These are phyloP conservation scores for Pammene aurita DNA, from an alignment of 2,888 invertebrate genomes.

Conservation along the genomic window DNA sequence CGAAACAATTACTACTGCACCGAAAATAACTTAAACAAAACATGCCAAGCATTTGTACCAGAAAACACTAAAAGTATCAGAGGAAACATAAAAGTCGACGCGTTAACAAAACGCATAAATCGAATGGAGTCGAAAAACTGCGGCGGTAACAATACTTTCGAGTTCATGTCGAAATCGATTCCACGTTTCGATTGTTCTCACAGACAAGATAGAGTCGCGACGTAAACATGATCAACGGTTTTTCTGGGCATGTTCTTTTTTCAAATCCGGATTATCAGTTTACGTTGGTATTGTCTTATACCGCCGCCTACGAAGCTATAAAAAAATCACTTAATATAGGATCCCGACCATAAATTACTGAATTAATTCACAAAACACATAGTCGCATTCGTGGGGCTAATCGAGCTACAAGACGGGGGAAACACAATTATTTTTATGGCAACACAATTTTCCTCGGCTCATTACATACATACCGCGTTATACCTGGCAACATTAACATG, in stretches of 20 bases:
- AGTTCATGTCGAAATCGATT: conserved; percentile 15
- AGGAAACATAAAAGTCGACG: conserved; percentile 57
- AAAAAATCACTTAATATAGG: conserved; percentile 41
- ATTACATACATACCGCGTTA: conserved; percentile 80
- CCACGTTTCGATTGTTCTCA: conserved; percentile 18
- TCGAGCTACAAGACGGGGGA: conserved; percentile 65
- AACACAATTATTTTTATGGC: conserved; percentile 83
- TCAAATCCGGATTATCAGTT: conserved; percentile 18
- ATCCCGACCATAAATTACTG: conserved; percentile 42
- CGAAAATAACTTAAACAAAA: conserved; percentile 50
- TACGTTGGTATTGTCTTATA: conserved; percentile 14
- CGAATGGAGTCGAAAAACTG: conserved; percentile 46
- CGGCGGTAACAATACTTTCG: conserved; percentile 9
- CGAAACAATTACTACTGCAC: conserved; percentile 42
- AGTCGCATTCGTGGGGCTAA: conserved; percentile 53
- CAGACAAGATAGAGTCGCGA: conserved; percentile 28
- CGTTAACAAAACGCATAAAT: conserved; percentile 58
- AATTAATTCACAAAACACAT: conserved; percentile 46
- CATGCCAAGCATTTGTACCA: conserved; percentile 49
- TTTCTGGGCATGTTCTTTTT: conserved; percentile 9
- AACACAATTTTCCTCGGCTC: conserved; percentile 82
- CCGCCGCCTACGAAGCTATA: conserved; percentile 16
- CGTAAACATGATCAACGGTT: conserved; percentile 24
- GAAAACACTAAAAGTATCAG: conserved; percentile 52
- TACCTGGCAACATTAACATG: conserved; percentile 81